Percentiles rank a stretch among this genome's conserved stretches.
phyloP scores from a whole-genome alignment of 2,113 vertebrate species.

The Eira barbara region DNA sequence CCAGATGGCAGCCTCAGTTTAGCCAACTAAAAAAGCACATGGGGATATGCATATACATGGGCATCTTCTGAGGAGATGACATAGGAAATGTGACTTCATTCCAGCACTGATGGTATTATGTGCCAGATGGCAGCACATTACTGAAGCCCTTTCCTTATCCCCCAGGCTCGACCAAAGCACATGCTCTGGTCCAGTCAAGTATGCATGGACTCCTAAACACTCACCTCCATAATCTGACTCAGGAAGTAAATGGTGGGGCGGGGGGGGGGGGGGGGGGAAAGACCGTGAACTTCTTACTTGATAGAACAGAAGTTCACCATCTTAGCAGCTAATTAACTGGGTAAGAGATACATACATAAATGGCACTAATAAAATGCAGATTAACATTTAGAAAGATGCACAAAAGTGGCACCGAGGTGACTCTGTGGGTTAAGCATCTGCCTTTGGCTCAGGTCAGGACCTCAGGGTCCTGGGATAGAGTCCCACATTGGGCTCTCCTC shows the following conservation, averaged over 20 bases:
- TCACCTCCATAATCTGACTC: neutral
- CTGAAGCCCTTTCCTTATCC: neutral
- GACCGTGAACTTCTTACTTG: neutral
- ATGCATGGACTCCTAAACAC: neutral
- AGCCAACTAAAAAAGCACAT: neutral
- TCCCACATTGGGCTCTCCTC: too few relatives aligned
- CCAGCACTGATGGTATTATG: neutral
- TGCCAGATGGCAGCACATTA: neutral
- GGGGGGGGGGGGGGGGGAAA: fast-evolving
- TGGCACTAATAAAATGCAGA: neutral
- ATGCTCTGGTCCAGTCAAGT: neutral
- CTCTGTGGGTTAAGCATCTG: too few relatives aligned
- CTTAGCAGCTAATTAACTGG: neutral
- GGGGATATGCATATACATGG: neutral
- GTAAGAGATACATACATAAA: neutral
- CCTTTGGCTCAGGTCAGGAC: too few relatives aligned
- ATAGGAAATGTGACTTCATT: neutral
- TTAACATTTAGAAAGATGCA: neutral
- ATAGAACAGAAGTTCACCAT: neutral
- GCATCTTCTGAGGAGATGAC: neutral
- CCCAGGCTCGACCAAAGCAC: neutral
- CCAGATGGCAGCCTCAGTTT: neutral
- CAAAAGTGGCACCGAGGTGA: neutral
- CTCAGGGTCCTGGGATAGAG: too few relatives aligned
- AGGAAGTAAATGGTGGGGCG: neutral